phyloP scores from a whole-genome alignment of 2,797 vertebrate species.

The Crotalus adamanteus region DNA sequence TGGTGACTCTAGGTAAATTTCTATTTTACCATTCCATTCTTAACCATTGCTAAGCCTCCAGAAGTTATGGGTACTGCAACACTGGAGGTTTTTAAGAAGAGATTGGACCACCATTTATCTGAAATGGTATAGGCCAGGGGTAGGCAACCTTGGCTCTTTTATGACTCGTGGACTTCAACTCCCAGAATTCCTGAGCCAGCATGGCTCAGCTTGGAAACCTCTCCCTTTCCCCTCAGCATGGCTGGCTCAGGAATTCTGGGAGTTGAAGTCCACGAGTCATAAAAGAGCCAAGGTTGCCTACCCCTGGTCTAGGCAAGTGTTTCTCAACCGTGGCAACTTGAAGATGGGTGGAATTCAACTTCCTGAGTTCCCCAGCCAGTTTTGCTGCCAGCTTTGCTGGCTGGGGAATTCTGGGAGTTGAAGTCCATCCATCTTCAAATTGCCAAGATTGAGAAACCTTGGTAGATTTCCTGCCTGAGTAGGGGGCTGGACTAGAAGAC shows the following conservation, averaged over 20 bases:
- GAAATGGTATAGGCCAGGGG: background rate
- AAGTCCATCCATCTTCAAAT: too few species aligned
- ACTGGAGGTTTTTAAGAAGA: background rate
- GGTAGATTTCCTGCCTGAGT: background rate
- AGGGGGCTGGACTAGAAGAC: background rate
- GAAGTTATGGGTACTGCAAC: background rate
- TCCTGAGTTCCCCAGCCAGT: background rate
- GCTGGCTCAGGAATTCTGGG: too few species aligned
- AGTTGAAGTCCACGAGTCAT: too few species aligned
- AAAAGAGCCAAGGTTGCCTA: too few species aligned
- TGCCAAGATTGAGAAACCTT: background rate
- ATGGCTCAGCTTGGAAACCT: too few species aligned
- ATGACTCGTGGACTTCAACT: too few species aligned
- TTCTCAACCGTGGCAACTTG: background rate
- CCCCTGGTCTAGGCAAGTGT: background rate
- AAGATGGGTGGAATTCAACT: background rate
- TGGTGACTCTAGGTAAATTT: conserved; percentile 89
- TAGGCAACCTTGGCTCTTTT: too few species aligned
- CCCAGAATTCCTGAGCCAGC: too few species aligned
- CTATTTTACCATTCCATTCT: background rate
- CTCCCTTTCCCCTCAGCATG: too few species aligned
- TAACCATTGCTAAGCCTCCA: background rate
- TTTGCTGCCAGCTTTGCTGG: background rate
- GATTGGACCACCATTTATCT: background rate
- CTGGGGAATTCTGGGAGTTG: too few species aligned